Evolutionary conservation across 2,888 invertebrate species (phyloP), one percentile per base, ranked within the genome.

Genomic region (Cabera pusaria): DNA sequence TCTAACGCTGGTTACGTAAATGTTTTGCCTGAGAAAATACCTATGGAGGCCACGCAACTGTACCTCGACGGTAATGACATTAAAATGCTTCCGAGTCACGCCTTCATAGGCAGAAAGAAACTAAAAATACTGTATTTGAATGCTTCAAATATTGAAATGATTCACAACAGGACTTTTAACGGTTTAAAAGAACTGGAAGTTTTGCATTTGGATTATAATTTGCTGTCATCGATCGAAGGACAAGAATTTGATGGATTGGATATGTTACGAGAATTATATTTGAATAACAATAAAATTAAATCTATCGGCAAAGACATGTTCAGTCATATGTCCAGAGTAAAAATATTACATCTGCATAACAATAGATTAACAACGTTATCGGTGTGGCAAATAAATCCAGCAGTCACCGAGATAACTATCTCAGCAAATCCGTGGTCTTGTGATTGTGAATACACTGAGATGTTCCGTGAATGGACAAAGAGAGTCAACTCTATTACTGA

Each of bases 21-120:
- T 63, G 90, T 88, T 62, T 87, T 96, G 54, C 96, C 96, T 8
- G 94, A 94, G 52, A 92, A 93, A 82, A 94, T 97, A 69, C 97
- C 97, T 5, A 96, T 97, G 96, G 96, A 96, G 71, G 95, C 96
- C 42, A 96, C 96, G n/a, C 93, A 95, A 70, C 90, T 97, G 52
- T 95, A 95, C 69, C 89, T 97, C 46, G 96, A 96, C 74, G 96
- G 96, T 48, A 96, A 96, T 78, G 92, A 94, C 72, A 90, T 97
- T 57, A 91, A 92, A 60, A 90, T 92, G 38, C 90, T 97, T 35
- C 92, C 93, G 52, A 94, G 94, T 75, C 96, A 96, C 82, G 94
- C 95, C 21, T 96, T 97, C 78, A 94, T 97, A 56, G 96, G 96
- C 2, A 91, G 96, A 52, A 95, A 95, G 82, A 92, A 93, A 58